A percentile compares a stretch with the other conserved stretches of the same genome.
Evolutionary conservation across 2,113 vertebrate genomes (phyloP).

Genomic region (Neoarius graeffei): DNA sequence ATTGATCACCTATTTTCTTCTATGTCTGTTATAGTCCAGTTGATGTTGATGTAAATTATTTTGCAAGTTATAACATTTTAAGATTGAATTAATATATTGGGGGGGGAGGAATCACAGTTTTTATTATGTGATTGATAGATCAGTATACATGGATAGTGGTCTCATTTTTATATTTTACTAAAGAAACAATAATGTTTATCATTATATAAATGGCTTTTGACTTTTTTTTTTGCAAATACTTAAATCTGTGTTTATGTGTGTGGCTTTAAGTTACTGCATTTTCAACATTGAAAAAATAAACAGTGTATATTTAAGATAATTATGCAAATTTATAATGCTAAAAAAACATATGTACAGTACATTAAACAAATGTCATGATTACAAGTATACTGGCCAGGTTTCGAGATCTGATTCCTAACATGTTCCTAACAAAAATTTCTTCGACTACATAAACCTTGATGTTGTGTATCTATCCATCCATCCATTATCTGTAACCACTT

Average conservation of each 20-base stretch:
- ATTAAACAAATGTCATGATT: neutral
- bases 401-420: neutral
- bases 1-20: neutral
- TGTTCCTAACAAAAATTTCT: neutral
- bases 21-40: neutral
- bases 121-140: constrained; percentile 23
- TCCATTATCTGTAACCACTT: too few species aligned
- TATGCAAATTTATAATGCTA: neutral
- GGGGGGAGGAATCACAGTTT: neutral
- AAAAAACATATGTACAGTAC: neutral
- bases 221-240: neutral
- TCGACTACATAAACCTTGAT: too few species aligned
- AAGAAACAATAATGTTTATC: neutral
- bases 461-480: too few species aligned
- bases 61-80: constrained; percentile 49
- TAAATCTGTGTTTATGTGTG: neutral
- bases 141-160: neutral
- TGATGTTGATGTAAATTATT: constrained; percentile 28
- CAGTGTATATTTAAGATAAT: neutral
- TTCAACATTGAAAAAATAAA: neutral
- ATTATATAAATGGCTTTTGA: neutral
- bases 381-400: neutral
- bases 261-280: neutral
- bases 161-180: neutral
- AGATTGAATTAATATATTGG: constrained; percentile 68